Evolutionary conservation across 2,888 invertebrate species (phyloP), one percentile per base, ranked within the genome.

Genomic region (Galerucella nymphaeae): DNA sequence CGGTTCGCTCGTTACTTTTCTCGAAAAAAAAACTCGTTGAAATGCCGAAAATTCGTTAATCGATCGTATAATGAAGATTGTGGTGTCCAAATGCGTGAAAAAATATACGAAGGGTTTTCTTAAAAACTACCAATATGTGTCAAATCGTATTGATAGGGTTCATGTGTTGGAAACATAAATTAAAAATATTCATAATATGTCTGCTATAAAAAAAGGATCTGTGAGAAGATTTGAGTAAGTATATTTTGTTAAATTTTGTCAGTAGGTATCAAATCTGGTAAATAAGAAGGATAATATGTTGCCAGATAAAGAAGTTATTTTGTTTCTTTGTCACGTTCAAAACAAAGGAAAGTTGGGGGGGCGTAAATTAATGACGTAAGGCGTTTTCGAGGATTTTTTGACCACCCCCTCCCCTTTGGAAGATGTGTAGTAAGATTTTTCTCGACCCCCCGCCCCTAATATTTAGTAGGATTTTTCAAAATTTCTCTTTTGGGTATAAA

Each of bases 141-240:
- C 78, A 76, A 68, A 78, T 78, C 68, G 73, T 81, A 73, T 76
- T 82, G 62, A 78, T 81, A 66, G 74, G 79, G 48, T 83, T 82
- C 69, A 79, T 83, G 81, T 84, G 82, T 72, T 84, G 84, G 83
- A 85, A 84, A 80, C 82, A 82, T 82, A 85, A 84, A 78, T 77
- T 83, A 73, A 82, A 81, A 79, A 30, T 30, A 30, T 66, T 70
- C 30, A 48, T 71, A 77, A 73, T 53, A 87, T 87, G 87, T 86
- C 87, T 75, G 85, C 83, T 77, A 85, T 85, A 77, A 84, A 82
- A 76, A 83, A 86, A 78, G 81, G 83, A 72, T 86, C 86, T n/a
- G 83, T 85, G 45, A 83, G 85, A 75, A 85, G 87, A 65, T 88
- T 87, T 42, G 87, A 88, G 88, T 88, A 81, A 87, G 88, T 87